Base-by-base conservation (phyloP, 2,797 vertebrate genomes). In the Bradypodion ventrale region DNA sequence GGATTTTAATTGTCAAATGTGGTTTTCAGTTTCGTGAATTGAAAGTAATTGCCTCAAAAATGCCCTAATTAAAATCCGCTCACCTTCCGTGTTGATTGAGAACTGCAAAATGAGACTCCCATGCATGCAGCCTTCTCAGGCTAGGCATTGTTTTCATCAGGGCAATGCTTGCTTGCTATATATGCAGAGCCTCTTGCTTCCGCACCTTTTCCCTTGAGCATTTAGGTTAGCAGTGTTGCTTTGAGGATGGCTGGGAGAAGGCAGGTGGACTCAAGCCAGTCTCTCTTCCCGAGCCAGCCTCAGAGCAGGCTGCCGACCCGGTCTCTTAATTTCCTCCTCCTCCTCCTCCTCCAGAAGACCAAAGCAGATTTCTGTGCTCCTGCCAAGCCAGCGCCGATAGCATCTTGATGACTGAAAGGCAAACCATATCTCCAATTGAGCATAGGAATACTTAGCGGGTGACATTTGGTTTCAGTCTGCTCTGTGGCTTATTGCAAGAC, bases 11-110 rank as follows among this genome's bases (percentile, higher is more conserved):
- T 62, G 35, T 46, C 29, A 46, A 7, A 35, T 79, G 10, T 13
- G n/a, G 13, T 66, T 79, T 66, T 79, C 16, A 49, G 29, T 65
- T 44, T 62, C 8, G 25, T 46, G 40, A 78, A 80, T 83, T 85
- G 65, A 3, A 85, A 73, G 29, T 0, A 6, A 13, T 78, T 60
- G 42, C 68, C 0, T 82, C 69, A 66, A 16, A 16, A 78, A 70
- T 12, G 6, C 32, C n/a, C n/a, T n/a, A n/a, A n/a, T n/a, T n/a
- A n/a, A n/a, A n/a, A n/a, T n/a, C n/a, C n/a, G n/a, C n/a, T n/a
- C n/a, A n/a, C n/a, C n/a, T n/a, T n/a, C n/a, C n/a, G n/a, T 12
- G 29, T 37, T 56, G 27, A 10, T 12, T 27, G 27, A n/a, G 7
- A 72, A 7, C 35, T 56, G 19, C 27, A 27, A 83, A 68, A 40